Base-by-base conservation (phyloP, 2,797 vertebrate genomes). In the Etheostoma nigrum region DNA sequence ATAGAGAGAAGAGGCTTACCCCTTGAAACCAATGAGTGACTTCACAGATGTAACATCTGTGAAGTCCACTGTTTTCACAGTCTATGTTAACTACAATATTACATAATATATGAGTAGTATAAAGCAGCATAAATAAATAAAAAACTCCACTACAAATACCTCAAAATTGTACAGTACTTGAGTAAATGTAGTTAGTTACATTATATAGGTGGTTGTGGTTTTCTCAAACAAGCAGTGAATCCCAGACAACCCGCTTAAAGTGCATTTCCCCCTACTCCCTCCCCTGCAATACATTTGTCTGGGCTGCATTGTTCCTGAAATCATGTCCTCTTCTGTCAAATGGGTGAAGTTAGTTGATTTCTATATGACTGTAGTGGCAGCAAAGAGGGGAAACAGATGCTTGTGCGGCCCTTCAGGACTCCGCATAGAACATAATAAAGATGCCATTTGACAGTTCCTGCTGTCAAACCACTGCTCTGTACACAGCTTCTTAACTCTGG, bases 371-470 rank as follows among this genome's bases (percentile, higher is more conserved):
- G 73, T 42, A 78, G 81, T 61, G 59, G 83, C 84, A 84, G 77
- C 57, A 76, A 80, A 82, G 82, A 83, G 64, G 40, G 76, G 84
- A 85, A 93, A 84, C 92, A 93, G 90, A 93, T 92, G 91, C 85
- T 90, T 55, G 64, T 86, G 84, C 42, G 58, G 44, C 91, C 91
- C 91, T 85, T 71, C 81, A 89, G 90, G 91, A 93, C 81, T 83
- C 77, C 69, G 86, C 85, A 76, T 81, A 90, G 82, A 84, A 86
- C 80, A 65, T 88, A 90, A 92, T 94, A 93, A 92, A 92, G 89
- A 91, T 86, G 88, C 90, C 90, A 92, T 92, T 89, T 93, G 90
- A 93, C 89, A 89, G 83, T 81, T 93, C 88, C 90, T 92, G 87
- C 91, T 94, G 92, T 93, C 90, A 85, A 85, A 89, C 78, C 73